Evolutionary conservation across 2,888 invertebrate species (phyloP).

Genomic region (Venustoraphidia nigricollis): DNA sequence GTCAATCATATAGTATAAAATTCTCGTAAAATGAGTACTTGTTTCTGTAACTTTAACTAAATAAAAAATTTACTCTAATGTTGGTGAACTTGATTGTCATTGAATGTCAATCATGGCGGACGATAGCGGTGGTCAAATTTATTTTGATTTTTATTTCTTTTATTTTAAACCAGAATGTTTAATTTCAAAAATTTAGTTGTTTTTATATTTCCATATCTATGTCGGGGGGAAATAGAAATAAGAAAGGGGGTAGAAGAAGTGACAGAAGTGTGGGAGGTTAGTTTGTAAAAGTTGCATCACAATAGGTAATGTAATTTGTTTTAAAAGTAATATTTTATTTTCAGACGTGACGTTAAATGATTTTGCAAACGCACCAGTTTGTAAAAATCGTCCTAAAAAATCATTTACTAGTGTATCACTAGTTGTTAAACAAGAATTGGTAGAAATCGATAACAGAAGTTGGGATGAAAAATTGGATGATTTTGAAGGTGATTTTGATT

Average conservation of each 20-base stretch:
- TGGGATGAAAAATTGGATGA: conserved; percentile 38
- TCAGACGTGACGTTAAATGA: conserved; percentile 50
- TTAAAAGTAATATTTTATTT: conserved; percentile 18
- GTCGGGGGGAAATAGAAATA: conserved; percentile 19
- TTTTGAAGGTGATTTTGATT: conserved; percentile 25
- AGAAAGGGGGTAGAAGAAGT: conserved; percentile 20
- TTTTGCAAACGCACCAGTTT: conserved; percentile 38
- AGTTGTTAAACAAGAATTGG: conserved; percentile 18
- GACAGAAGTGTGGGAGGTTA: conserved; percentile 24
- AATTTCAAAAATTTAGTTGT: conserved; percentile 19
- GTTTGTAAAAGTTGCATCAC: not conserved
- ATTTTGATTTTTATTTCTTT: conserved; percentile 18
- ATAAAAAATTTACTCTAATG: too few species aligned
- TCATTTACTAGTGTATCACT: conserved; percentile 19
- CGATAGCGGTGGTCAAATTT: conserved; percentile 20
- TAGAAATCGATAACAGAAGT: conserved; percentile 21
- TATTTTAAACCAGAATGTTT: conserved; percentile 19
- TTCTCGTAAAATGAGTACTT: too few species aligned
- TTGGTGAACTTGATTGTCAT: too few species aligned
- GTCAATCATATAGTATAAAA: too few species aligned
- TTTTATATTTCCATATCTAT: conserved; percentile 17
- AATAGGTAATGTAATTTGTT: conserved; percentile 4
- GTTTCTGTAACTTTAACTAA: too few species aligned
- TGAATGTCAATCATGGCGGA: conserved; percentile 13
- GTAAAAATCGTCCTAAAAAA: conserved; percentile 22